phyloP scores from a whole-genome alignment of 1,140 invertebrate species.

The Heliconius hermathena region DNA sequence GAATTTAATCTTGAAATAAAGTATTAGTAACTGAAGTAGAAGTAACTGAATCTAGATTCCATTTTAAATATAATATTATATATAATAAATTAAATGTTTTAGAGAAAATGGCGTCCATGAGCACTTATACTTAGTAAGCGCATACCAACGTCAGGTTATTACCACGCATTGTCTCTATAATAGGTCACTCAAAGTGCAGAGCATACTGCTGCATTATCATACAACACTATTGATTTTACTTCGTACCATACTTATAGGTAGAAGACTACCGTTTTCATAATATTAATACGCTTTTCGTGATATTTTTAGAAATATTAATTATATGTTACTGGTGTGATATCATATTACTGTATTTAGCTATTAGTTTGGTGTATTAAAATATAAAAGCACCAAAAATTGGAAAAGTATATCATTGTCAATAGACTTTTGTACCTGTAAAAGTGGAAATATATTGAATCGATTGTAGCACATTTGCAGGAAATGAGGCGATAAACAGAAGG shows the following conservation, averaged over 20 bases:
- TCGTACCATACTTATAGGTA: constrained; percentile 8
- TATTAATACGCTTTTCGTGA: background rate
- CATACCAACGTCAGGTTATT: constrained; percentile 67
- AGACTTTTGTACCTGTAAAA: background rate
- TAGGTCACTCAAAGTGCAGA: constrained; percentile 56
- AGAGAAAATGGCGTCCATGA: constrained; percentile 31
- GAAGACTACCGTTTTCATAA: background rate
- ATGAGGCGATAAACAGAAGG: constrained; percentile 27
- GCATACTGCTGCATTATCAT: constrained; percentile 43
- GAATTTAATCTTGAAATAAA: background rate
- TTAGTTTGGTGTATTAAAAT: background rate
- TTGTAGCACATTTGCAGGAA: constrained; percentile 27
- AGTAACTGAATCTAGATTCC: no score
- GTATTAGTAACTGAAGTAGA: background rate
- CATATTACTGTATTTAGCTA: background rate
- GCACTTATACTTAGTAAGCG: constrained; percentile 28
- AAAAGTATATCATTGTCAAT: background rate
- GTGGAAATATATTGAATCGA: constrained; percentile 11
- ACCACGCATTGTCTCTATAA: constrained; percentile 71
- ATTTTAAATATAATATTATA: background rate
- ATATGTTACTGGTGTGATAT: background rate
- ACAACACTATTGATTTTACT: constrained; percentile 31
- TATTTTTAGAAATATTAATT: background rate
- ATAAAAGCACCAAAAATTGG: background rate
- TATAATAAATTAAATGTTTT: constrained; percentile 17